These are phyloP conservation scores for Agrotis ipsilon DNA, from an alignment of 2,888 invertebrate genomes.

Conservation along the genomic window DNA sequence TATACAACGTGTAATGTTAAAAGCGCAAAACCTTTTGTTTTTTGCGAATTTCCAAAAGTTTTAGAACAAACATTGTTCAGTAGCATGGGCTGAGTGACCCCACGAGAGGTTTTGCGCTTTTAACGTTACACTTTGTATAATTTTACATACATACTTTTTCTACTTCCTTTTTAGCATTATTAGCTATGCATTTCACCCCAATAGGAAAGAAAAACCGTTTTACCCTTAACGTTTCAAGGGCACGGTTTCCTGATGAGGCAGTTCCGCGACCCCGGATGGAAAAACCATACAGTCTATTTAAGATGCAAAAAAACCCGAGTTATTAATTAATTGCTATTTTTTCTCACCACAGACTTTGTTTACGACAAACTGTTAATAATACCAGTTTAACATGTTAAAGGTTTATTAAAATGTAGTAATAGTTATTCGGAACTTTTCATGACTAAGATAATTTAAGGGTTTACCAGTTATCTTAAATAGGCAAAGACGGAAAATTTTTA, in stretches of 20 bases:
- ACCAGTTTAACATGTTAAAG: not conserved
- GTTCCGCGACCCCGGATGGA: not conserved
- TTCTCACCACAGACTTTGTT: not conserved
- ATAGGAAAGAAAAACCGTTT: conserved; percentile 4
- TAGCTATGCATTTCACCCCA: not conserved
- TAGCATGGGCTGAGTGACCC: too few relatives aligned
- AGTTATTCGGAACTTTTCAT: not conserved
- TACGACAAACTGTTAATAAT: not conserved
- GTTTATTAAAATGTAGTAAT: not conserved
- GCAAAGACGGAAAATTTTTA: too few relatives aligned
- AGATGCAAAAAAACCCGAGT: not conserved
- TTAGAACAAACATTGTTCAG: too few relatives aligned
- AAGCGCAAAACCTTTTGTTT: too few relatives aligned
- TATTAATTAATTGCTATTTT: not conserved
- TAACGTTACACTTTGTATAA: too few relatives aligned
- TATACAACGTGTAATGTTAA: too few relatives aligned
- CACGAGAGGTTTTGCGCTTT: too few relatives aligned
- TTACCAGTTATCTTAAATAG: too few relatives aligned
- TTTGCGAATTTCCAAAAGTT: too few relatives aligned
- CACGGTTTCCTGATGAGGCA: too few relatives aligned
- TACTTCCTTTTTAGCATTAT: conserved; percentile 2
- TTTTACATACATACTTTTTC: too few relatives aligned
- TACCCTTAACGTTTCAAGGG: too few relatives aligned
- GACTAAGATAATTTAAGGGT: not conserved
- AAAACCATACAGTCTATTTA: conserved; percentile 11